Evolutionary conservation across 2,888 invertebrate genomes (phyloP).

Genomic region (Trissolcus japonicus): DNA sequence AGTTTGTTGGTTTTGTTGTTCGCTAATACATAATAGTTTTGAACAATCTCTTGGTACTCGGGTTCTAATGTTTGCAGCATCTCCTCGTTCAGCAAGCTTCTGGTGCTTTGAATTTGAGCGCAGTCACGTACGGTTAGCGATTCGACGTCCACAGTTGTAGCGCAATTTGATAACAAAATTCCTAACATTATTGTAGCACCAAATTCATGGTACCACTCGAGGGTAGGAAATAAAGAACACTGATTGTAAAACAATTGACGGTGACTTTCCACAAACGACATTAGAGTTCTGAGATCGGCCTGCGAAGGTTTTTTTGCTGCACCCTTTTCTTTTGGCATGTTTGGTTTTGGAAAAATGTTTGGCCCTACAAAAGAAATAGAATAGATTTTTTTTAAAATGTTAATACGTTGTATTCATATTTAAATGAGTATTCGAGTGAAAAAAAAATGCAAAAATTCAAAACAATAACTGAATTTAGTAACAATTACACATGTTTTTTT

Average conservation of each 20-base stretch:
- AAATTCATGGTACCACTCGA: not conserved
- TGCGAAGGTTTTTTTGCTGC: not conserved
- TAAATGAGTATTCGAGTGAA: too few relatives aligned
- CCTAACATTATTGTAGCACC: conserved; percentile 3
- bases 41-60: not conserved
- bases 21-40: conserved; percentile 12
- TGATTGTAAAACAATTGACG: not conserved
- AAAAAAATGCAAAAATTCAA: too few relatives aligned
- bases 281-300: not conserved
- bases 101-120: conserved; percentile 6
- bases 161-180: conserved; percentile 15
- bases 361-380: too few relatives aligned
- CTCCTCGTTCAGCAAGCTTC: not conserved
- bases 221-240: not conserved
- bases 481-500: too few relatives aligned
- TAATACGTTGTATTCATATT: too few relatives aligned
- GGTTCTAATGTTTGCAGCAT: conserved; percentile 3
- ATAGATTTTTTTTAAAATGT: too few relatives aligned
- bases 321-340: not conserved
- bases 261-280: not conserved
- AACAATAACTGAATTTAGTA: too few relatives aligned
- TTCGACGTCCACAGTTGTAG: conserved; percentile 3
- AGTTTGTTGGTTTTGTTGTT: conserved; percentile 13
- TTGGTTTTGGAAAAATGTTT: not conserved
- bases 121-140: conserved; percentile 4